Percentiles rank a stretch among this genome's conserved stretches.
Conservation (phyloP, 2,797 vertebrate genomes). For the Siniperca obscura region DNA sequence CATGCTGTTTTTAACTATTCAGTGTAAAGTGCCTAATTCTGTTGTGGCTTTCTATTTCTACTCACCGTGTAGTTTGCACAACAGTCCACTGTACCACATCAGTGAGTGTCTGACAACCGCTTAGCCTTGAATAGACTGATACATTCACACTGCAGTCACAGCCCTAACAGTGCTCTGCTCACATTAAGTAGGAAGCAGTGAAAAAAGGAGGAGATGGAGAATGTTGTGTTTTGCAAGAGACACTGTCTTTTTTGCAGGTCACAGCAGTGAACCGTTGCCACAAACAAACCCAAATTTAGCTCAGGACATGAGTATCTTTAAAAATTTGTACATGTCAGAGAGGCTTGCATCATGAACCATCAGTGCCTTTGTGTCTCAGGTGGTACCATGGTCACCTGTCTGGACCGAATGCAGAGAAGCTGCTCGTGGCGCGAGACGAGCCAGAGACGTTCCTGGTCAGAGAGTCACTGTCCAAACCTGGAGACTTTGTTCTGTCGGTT, state of each 20-base stretch:
- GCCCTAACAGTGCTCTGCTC: not conserved
- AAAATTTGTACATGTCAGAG: not conserved
- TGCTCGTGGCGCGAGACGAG: constrained; percentile 88
- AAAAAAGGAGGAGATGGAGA: not conserved
- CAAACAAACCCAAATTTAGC: not conserved
- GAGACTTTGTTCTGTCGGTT: constrained; percentile 94
- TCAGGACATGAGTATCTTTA: not conserved
- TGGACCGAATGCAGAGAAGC: constrained; percentile 90
- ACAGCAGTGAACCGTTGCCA: not conserved
- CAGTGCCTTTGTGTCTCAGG: constrained; percentile 74
- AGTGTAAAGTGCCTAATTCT: not conserved
- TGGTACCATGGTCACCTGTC: constrained; percentile 98
- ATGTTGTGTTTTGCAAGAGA: not conserved
- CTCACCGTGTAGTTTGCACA: not conserved
- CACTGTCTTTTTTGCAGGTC: not conserved
- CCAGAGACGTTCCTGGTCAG: constrained; percentile 94
- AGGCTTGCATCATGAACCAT: not conserved
- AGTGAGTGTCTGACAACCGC: constrained; percentile 12
- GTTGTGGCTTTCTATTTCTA: constrained; percentile 39
- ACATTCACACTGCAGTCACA: not conserved
- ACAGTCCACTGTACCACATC: constrained; percentile 24
- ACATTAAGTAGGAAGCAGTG: not conserved
- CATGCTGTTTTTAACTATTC: constrained; percentile 23
- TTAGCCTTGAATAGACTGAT: constrained; percentile 11
- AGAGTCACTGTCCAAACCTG: constrained; percentile 96